Percentiles rank a stretch among this genome's conserved stretches.
Conservation (phyloP, 1,140 invertebrate genomes). For the Aradophagus sp. region DNA sequence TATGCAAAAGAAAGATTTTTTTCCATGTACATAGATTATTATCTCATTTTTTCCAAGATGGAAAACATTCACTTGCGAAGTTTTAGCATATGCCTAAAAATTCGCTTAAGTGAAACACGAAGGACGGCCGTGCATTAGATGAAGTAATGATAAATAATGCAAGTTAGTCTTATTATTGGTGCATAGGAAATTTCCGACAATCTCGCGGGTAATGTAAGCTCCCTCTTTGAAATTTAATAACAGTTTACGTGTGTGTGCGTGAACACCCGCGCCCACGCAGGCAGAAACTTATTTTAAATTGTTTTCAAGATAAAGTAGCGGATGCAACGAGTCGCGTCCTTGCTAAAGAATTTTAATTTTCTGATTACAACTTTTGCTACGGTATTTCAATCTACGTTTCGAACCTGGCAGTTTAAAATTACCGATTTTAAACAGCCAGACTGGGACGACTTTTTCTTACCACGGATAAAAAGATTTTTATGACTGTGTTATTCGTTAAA, state of each 20-base stretch:
- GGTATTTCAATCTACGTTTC: not conserved
- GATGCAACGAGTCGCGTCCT: not conserved
- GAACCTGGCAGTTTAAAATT: not conserved
- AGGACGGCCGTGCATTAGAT: constrained; percentile 1
- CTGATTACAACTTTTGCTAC: constrained; percentile 8
- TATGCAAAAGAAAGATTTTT: too few species aligned
- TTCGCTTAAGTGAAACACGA: too few species aligned
- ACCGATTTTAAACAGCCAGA: too few species aligned
- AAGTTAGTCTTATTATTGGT: constrained; percentile 37
- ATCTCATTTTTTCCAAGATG: too few species aligned
- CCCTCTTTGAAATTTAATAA: constrained; percentile 32
- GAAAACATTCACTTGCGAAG: too few species aligned
- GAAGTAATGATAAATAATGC: constrained; percentile 39
- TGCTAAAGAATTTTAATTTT: constrained; percentile 16
- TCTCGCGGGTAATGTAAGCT: constrained; percentile 23
- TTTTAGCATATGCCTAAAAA: too few species aligned
- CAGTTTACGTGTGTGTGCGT: constrained; percentile 22
- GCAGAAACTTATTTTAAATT: constrained; percentile 44
- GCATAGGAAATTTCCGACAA: constrained; percentile 28
- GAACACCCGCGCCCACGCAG: too few species aligned
- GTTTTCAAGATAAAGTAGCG: constrained; percentile 23
- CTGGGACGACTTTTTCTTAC: too few species aligned
- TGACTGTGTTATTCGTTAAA: not conserved
- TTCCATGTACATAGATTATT: too few species aligned
- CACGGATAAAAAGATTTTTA: not conserved